Evolutionary conservation across 2,888 invertebrate genomes (phyloP).

Genomic region (Tetanocera ferruginea): DNA sequence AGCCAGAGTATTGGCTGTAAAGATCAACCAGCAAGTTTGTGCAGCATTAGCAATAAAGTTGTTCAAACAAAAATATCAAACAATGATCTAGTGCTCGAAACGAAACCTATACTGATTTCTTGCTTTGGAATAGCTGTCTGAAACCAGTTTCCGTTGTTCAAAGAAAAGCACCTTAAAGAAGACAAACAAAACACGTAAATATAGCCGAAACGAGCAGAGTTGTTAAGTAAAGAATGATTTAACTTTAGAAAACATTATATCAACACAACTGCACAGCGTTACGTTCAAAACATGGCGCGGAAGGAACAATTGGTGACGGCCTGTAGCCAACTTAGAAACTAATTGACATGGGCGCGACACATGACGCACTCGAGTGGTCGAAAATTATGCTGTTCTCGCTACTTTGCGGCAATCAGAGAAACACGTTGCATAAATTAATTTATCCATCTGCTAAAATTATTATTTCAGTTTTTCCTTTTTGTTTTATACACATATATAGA

Average conservation of each 20-base stretch:
- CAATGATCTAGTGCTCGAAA: not conserved
- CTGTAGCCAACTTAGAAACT: not conserved
- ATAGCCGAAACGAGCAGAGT: not conserved
- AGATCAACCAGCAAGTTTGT: too few species aligned
- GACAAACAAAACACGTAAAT: constrained; percentile 7
- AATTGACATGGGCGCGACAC: not conserved
- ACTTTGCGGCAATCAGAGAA: too few species aligned
- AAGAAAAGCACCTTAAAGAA: constrained; percentile 22
- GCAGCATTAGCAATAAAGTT: too few species aligned
- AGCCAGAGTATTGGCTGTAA: too few species aligned
- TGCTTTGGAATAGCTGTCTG: not conserved
- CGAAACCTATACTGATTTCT: not conserved
- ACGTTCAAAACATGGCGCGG: not conserved
- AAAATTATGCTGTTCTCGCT: too few species aligned
- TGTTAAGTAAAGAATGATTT: not conserved
- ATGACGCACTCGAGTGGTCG: not conserved
- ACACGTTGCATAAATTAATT: too few species aligned
- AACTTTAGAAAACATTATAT: constrained; percentile 6
- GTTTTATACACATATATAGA: not conserved
- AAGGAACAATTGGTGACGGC: not conserved
- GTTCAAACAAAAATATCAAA: too few species aligned
- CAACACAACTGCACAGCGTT: not conserved
- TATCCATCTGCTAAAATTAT: too few species aligned
- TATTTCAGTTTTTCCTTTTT: not conserved
- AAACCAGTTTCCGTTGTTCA: constrained; percentile 27